phyloP scores from a whole-genome alignment of 2,888 invertebrate genomes.

The Hirtodrosophila alboralis region DNA sequence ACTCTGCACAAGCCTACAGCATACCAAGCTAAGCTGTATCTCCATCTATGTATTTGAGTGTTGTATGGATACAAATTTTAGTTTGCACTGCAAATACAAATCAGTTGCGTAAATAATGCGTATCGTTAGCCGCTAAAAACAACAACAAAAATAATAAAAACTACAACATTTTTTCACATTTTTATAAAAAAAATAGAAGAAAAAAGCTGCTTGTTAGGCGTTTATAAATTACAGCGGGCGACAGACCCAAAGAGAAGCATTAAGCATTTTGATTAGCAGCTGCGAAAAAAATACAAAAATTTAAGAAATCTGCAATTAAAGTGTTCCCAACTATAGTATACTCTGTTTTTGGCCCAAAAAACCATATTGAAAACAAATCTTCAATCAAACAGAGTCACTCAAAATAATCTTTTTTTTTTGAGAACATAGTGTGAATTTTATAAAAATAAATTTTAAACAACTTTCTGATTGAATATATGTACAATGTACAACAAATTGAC shows the following conservation, averaged over 20 bases:
- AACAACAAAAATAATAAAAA: constrained; percentile 16
- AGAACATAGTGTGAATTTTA: too few relatives aligned
- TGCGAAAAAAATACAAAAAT: constrained; percentile 61
- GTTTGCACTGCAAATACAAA: constrained; percentile 75
- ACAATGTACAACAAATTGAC: too few relatives aligned
- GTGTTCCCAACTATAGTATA: too few relatives aligned
- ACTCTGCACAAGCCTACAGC: not conserved
- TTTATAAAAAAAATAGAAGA: constrained; percentile 3
- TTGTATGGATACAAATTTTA: constrained; percentile 17
- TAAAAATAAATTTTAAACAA: too few relatives aligned
- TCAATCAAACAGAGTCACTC: too few relatives aligned
- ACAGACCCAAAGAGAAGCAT: constrained; percentile 63
- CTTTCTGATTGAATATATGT: too few relatives aligned
- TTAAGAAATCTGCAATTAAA: too few relatives aligned
- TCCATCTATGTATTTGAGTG: constrained; percentile 3
- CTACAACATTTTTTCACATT: constrained; percentile 8
- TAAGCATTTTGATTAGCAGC: constrained; percentile 76
- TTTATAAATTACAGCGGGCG: constrained; percentile 70
- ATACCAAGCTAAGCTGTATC: not conserved
- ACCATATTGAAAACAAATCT: too few relatives aligned
- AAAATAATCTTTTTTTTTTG: too few relatives aligned
- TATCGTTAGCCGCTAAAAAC: constrained; percentile 47
- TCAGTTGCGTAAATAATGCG: constrained; percentile 82
- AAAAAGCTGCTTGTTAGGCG: constrained; percentile 54
- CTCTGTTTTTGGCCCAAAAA: too few relatives aligned